Evolutionary conservation across 2,113 vertebrate genomes (phyloP), one percentile per base, ranked within the genome.

Genomic region (Neotoma lepida): DNA sequence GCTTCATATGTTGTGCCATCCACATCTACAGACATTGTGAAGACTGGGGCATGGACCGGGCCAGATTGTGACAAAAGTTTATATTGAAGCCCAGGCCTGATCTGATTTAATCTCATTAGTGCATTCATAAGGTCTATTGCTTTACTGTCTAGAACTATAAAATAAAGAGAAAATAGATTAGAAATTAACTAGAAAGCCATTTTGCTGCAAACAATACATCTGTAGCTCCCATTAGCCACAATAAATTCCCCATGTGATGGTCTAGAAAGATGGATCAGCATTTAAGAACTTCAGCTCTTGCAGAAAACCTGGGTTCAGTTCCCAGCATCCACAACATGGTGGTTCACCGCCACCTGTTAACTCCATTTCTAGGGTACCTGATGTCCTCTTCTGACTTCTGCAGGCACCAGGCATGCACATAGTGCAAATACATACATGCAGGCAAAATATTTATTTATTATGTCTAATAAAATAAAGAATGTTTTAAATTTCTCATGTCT

Each of bases 61-160:
- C 99, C 99, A 77, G 99, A 99, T 98, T 99, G 99, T 95, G 99
- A 99, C 95, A 99, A 98, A 96, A 99, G 99, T 96, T 99, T 99
- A 96, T 99, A 99, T 97, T 99, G 99, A 98, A 99, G 99, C 82
- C 99, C 99, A 88, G 99, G 99, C 92, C 99, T 99, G 98, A 99
- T 99, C 98, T 99, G 99, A 98, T 99, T 99, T 97, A 99, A 98
- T 90, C 99, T 99, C 99, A 99, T 99, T 97, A 99, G 98, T 96
- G 99, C 99, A 88, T 99, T 99, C 99, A 99, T 99, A 97, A 99
- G 99, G 98, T 99, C 99, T 99, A 99, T 99, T 99, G 99, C 99
- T 99, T 99, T 99, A 98, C 99, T 99, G 98, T 99, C 99, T 93
- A 99, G 98, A 96, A 99, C 99, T 99, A 94, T 92, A 81, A 95